Conservation (phyloP, 2,888 invertebrate genomes). For the Psococerastis gibbosa region DNA sequence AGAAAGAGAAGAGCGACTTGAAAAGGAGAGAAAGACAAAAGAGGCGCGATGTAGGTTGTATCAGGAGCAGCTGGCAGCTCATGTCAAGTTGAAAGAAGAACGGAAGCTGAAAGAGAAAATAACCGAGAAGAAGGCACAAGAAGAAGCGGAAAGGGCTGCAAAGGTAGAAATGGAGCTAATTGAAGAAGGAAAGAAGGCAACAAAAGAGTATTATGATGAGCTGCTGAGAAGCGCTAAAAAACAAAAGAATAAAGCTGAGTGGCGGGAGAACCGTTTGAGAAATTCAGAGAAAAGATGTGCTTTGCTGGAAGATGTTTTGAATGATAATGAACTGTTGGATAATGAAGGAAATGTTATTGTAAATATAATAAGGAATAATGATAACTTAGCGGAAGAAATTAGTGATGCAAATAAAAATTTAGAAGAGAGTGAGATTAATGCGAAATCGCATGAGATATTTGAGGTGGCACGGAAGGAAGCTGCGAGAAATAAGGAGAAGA, state of each 20-base stretch:
- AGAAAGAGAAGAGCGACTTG: too few relatives aligned
- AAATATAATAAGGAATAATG: too few relatives aligned
- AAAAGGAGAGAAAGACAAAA: background rate
- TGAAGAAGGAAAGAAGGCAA: background rate
- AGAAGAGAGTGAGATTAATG: too few relatives aligned
- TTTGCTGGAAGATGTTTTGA: background rate
- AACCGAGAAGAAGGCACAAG: background rate
- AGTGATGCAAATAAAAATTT: too few relatives aligned
- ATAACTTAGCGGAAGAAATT: too few relatives aligned
- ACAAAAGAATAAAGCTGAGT: background rate
- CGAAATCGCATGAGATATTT: too few relatives aligned
- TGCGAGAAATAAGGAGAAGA: background rate
- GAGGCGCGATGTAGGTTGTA: background rate
- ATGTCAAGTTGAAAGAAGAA: background rate
- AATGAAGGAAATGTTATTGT: background rate
- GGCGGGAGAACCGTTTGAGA: background rate
- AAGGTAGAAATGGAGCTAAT: background rate
- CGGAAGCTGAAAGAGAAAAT: background rate
- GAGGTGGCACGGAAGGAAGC: background rate
- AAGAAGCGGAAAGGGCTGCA: constrained; percentile 1
- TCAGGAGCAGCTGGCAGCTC: too few relatives aligned
- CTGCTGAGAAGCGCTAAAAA: background rate
- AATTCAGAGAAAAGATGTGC: background rate
- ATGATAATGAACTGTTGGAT: background rate
- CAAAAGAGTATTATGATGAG: background rate